Base-by-base conservation (phyloP, 1,140 invertebrate genomes). In the Drosophila persimilis region DNA sequence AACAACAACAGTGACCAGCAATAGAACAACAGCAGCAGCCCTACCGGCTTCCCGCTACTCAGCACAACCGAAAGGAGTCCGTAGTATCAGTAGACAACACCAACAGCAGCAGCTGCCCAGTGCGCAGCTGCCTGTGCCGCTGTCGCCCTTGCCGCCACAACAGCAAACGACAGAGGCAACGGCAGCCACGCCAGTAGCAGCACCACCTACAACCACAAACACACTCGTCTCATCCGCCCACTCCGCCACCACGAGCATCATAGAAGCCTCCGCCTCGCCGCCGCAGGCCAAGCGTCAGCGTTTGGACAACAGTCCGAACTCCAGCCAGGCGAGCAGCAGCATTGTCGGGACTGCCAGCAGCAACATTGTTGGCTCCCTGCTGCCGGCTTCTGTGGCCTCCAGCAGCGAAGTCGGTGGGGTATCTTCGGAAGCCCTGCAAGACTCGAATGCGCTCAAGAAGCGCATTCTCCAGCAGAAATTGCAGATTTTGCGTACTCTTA, bases 391-490 rank as follows among this genome's bases (percentile, higher is more conserved):
- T 50, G 75, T 81, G 67, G 78, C 69, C 54, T 69, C 80, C 57
- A 75, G 67, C 70, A 59, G 72, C 45, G 74, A 79, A 54, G 59
- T 75, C 57, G 67, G 74, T 24, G 76, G 70, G 17, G 53, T 75
- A 8, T 58, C 74, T 52, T 77, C 79, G 20, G 54, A 80, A 39
- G 84, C 76, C 52, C 57, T 75, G 58, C 75, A 90, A 52, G 90
- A 91, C 66, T 60, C 90, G 70, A 81, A 90, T 71, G 77, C 80
- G 60, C 74, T 91, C 47, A 91, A 89, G 52, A 91, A 91, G 74
- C 88, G 81, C 66, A 90, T 91, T 64, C 71, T 91, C 3, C 90
- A 91, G 77, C 81, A 91, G 60, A 90, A 90, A 66, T 83, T 80
- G 78, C 67, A 77, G 60, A 84, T 80, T 70, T 84, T 91, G 76